Conservation (phyloP, 92 coral and sea anemone genomes). For the Zoanthus sociatus region DNA sequence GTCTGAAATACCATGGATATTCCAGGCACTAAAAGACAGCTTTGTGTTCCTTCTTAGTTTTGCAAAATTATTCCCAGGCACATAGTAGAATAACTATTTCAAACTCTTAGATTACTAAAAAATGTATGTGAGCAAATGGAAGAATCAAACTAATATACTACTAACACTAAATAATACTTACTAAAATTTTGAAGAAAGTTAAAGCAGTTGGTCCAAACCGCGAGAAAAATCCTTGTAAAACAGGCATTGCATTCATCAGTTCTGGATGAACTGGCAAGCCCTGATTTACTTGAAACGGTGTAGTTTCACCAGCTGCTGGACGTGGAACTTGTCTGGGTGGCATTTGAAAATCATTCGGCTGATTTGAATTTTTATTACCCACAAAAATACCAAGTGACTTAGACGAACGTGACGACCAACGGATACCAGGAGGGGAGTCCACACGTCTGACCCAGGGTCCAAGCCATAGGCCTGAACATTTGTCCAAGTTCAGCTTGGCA, state of each 20-base stretch:
- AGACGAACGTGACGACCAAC: no score
- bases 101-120: neutral
- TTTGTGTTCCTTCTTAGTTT: neutral
- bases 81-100: neutral
- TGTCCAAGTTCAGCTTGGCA: no score
- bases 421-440: no score
- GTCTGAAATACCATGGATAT: slow-evolving; percentile 55
- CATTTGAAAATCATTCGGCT: slow-evolving; percentile 1
- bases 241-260: neutral
- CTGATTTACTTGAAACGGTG: neutral
- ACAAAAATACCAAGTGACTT: neutral
- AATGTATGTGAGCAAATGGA: slow-evolving; percentile 8
- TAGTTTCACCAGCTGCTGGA: neutral
- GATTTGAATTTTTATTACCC: neutral
- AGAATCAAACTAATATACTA: slow-evolving; percentile 3
- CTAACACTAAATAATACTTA: slow-evolving; percentile 8
- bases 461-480: no score
- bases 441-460: no score
- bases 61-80: slow-evolving; percentile 6
- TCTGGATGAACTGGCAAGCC: slow-evolving; percentile 5
- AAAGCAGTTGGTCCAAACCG: neutral
- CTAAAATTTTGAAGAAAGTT: no score
- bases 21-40: slow-evolving; percentile 60
- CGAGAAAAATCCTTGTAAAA: slow-evolving; percentile 13
- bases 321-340: neutral